phyloP scores from a whole-genome alignment of 2,888 invertebrate species.

The Calliscelio sp. region DNA sequence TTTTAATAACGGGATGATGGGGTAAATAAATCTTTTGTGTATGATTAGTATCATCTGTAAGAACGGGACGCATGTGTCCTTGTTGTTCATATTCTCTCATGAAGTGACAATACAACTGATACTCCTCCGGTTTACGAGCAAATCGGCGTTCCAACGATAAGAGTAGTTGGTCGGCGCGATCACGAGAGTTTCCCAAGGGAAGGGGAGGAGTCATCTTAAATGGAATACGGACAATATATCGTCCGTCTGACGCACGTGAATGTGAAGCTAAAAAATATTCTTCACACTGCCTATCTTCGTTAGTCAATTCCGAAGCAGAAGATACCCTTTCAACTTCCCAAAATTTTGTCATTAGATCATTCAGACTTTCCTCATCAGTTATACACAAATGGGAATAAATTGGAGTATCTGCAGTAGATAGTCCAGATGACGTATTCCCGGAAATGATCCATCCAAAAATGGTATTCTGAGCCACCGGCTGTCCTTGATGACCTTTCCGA shows the following conservation, averaged over 20 bases:
- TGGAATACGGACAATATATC: not conserved
- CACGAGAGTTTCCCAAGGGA: not conserved
- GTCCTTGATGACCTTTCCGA: not conserved
- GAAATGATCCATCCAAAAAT: conserved; percentile 9
- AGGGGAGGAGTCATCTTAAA: not conserved
- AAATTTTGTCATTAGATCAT: not conserved
- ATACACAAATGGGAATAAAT: not conserved
- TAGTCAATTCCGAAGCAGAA: no score
- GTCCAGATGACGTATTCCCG: not conserved
- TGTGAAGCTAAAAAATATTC: not conserved
- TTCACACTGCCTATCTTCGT: not conserved
- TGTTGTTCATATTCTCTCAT: not conserved
- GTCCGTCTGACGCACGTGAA: not conserved
- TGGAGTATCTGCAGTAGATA: not conserved
- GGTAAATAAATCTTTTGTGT: not conserved
- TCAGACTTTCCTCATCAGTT: not conserved
- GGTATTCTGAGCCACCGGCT: not conserved
- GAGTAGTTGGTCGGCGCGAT: not conserved
- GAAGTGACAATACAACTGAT: not conserved
- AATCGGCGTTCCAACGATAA: not conserved
- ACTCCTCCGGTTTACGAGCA: not conserved
- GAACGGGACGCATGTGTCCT: not conserved
- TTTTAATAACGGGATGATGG: not conserved
- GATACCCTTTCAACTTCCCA: not conserved
- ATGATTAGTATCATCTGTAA: not conserved